Evolutionary conservation across 2,113 vertebrate genomes (phyloP).

Genomic region (Hipposideros armiger): DNA sequence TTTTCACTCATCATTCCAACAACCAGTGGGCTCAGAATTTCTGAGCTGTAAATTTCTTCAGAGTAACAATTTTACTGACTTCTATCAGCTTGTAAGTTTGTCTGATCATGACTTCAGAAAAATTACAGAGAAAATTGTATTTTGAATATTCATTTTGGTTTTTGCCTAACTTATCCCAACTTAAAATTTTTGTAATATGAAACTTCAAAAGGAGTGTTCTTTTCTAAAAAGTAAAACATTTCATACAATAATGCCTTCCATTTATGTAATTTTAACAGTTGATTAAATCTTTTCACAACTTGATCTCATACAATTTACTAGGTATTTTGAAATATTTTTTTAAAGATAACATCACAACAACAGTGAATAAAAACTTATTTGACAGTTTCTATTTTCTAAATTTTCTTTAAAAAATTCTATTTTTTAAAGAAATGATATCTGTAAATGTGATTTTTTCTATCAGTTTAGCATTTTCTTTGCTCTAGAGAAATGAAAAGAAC

Average conservation of each 20-base stretch:
- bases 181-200: slow-evolving; percentile 24
- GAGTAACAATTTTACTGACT: slow-evolving; percentile 17
- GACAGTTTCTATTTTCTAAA: not conserved
- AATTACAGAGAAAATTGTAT: slow-evolving; percentile 14
- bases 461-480: not conserved
- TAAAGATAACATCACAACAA: not conserved
- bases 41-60: slow-evolving; percentile 13
- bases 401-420: not conserved
- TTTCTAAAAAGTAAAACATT: not conserved
- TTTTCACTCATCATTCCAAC: not conserved
- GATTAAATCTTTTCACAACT: not conserved
- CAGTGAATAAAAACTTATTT: not conserved
- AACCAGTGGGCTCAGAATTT: not conserved
- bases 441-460: not conserved
- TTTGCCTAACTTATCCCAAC: slow-evolving; percentile 10
- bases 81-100: not conserved
- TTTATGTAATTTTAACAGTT: not conserved
- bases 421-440: not conserved
- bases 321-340: not conserved
- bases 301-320: not conserved
- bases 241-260: not conserved
- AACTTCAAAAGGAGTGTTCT: not conserved
- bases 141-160: not conserved
- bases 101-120: slow-evolving; percentile 42
- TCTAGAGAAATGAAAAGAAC: not conserved